Evolutionary conservation across 2,797 vertebrate species (phyloP), one percentile per base, ranked within the genome.

Genomic region (Cheirogaleus major): DNA sequence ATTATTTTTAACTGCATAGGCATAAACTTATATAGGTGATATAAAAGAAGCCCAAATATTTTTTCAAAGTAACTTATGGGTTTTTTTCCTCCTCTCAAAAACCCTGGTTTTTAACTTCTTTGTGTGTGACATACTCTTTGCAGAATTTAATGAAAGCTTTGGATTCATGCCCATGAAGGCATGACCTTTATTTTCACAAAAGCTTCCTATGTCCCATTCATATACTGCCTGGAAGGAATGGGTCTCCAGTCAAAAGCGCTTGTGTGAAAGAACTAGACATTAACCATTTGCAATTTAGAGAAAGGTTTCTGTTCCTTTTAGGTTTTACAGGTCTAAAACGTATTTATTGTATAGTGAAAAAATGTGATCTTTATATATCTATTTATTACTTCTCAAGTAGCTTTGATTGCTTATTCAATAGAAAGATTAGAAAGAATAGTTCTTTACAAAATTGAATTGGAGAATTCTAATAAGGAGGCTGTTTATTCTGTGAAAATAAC

Each of bases 371-470:
- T 96, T 96, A 35, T 55, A 50, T 82, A 91, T 93, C 52, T 97
- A 86, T 91, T 89, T 91, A 93, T 93, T 95, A 82, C 38, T 94
- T 92, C 63, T 94, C 55, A 88, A 96, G 73, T 80, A 95, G 70
- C 75, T 89, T 95, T 93, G 83, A 97, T 95, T 94, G 80, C 80
- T 95, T 95, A 81, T 97, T 94, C 78, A 82, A 72, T 96, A 73
- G 76, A 80, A 94, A 61, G 91, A 32, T 25, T 95, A 30, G 45
- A 88, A 95, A 96, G 78, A 94, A 95, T 55, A n/a, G 18, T 80
- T 91, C 93, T 92, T 89, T 78, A 89, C 69, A 96, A 95, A 96
- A 95, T 0, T 69, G 79, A 94, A 59, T 35, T 50, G 78, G 80
- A 91, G n/a, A 95, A 93, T 95, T 94, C 35, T 94, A 94, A 94